These are phyloP conservation scores for Eriosoma lanigerum DNA, from an alignment of 1,140 invertebrate species.

Conservation along the genomic window DNA sequence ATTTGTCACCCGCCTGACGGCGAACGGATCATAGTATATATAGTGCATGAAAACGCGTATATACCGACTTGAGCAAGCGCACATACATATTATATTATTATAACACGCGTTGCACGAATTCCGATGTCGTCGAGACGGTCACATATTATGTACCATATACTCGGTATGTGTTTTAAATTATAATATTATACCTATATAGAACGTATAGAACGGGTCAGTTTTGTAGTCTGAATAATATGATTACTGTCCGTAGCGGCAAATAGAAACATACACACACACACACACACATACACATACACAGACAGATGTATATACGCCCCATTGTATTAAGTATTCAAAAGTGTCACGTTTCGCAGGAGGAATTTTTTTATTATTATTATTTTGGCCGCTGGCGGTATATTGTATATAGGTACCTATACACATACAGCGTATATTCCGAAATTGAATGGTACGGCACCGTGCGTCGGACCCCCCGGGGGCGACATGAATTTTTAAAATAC, in stretches of 20 bases:
- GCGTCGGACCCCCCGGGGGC: slow-evolving; percentile 17
- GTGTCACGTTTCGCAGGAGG: slow-evolving; percentile 21
- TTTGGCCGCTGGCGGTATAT: not conserved
- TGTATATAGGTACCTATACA: too few relatives aligned
- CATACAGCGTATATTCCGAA: not conserved
- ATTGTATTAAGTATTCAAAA: slow-evolving; percentile 42
- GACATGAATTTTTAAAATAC: slow-evolving; percentile 45
- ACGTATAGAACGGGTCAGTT: not conserved
- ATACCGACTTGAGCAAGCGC: too few relatives aligned
- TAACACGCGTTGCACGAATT: slow-evolving; percentile 18
- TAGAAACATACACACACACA: not conserved
- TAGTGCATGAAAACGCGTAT: not conserved
- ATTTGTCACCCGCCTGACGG: not conserved
- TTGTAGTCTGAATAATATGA: slow-evolving; percentile 31
- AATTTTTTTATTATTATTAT: slow-evolving; percentile 45
- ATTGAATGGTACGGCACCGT: slow-evolving; percentile 37
- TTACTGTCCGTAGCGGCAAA: too few relatives aligned
- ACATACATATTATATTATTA: too few relatives aligned
- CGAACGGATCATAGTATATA: not conserved
- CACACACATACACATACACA: not conserved
- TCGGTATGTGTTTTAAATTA: too few relatives aligned
- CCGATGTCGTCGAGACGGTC: not conserved
- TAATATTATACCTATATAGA: too few relatives aligned
- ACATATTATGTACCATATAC: too few relatives aligned
- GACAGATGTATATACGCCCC: not conserved